Evolutionary conservation across 2,113 vertebrate genomes (phyloP), one percentile per base, ranked within the genome.

Genomic region (Chrysochloris asiatica): DNA sequence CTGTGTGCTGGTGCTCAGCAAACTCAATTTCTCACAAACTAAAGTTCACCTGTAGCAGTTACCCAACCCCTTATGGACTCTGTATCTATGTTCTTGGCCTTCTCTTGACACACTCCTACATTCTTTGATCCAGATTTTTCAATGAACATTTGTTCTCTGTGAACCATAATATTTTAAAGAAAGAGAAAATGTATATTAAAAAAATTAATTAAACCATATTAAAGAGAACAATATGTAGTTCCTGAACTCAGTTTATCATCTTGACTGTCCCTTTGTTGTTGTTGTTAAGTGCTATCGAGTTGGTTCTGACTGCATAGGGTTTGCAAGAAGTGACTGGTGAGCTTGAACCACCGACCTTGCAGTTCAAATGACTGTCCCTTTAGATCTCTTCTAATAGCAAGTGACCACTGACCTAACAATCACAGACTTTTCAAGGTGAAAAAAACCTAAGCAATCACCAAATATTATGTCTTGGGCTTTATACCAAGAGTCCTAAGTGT

Each of bases 61-160:
- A 12, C 24, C 38, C 45, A 65, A 41, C 4, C 89, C 61, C 36
- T 69, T 71, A 43, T 41, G 22, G 33, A 63, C 43, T 88, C 26
- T 4, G 13, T 43, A 36, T 78, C 54, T 96, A n/a, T 75, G 10
- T 73, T 91, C 45, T 86, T 85, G 84, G 33, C 30, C 71, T 93
- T 33, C 6, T 90, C 45, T 89, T 88, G 52, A 77, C 12, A 41
- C 47, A 71, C 69, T 79, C 26, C 19, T 36, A 79, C 56, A 91
- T 73, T 45, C 92, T 33, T 90, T 73, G 13, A 83, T 54, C 63
- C 77, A 88, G 59, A 80, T 71, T 83, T 83, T 90, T 84, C 75
- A 77, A 59, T 30, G 8, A 26, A 16, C 24, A 79, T 79, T 88
- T 78, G 10, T 91, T 88, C 0, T 76, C 41, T 83, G 13, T 83